Conservation (phyloP, 2,113 vertebrate species). For the Otolemur garnettii region DNA sequence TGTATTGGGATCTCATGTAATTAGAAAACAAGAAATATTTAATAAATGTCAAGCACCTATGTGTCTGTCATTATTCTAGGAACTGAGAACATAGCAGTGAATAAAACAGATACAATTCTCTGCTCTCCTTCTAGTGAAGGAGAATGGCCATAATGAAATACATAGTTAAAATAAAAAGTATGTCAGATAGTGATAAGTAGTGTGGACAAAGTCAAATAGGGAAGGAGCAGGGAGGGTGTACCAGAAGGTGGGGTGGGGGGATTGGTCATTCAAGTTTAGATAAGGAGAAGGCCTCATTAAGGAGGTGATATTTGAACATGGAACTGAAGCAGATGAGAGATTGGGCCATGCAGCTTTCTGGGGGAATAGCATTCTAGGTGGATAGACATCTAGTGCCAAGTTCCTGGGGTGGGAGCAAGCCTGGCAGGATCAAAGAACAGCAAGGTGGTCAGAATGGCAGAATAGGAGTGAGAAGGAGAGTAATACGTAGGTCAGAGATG, state of each 20-base stretch:
- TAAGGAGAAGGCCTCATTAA: not conserved
- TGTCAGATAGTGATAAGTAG: not conserved
- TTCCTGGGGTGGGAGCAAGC: not conserved
- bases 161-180: not conserved
- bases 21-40: constrained; percentile 53
- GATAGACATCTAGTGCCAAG: not conserved
- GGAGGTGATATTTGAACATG: constrained; percentile 9
- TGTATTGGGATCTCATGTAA: not conserved
- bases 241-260: not conserved
- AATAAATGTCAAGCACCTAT: not conserved
- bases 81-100: constrained; percentile 2
- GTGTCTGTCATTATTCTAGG: not conserved
- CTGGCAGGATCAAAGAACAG: not conserved
- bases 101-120: not conserved
- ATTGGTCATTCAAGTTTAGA: constrained; percentile 1
- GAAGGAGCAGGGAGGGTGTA: not conserved
- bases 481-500: not conserved
- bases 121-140: constrained; percentile 21
- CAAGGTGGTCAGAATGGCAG: constrained; percentile 5
- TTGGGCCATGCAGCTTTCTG: not conserved
- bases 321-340: not conserved
- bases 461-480: not conserved
- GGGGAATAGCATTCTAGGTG: not conserved
- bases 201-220: constrained; percentile 15
- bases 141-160: constrained; percentile 10